Base-by-base conservation (phyloP, 2,797 vertebrate species). In the Cynodonichthys magdalenae region DNA sequence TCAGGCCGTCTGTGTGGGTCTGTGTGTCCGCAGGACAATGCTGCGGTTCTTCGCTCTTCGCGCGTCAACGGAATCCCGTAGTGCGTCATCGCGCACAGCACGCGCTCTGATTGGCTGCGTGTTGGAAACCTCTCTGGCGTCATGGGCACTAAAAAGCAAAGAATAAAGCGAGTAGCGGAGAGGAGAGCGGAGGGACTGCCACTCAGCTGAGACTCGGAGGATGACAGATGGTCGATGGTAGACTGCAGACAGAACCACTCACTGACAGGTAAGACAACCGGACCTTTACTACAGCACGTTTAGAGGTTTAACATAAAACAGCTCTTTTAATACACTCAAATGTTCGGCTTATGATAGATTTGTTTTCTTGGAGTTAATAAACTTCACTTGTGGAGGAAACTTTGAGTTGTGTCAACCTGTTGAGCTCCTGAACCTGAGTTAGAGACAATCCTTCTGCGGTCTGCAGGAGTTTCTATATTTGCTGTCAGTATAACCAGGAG, bases 11-110 rank as follows among this genome's bases (percentile, higher is more conserved):
- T 15, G 52, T 17, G 66, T 10, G 50, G 3, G 62, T 48, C 50
- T 31, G 57, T 17, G n/a, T 17, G 59, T 17, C 34, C 9, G 34
- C 67, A 64, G 65, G 41, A 83, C 81, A 83, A 84, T 66, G 74
- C 70, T 81, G 87, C 71, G 87, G 89, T 87, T 90, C 83, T 80
- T 81, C 46, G 53, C 63, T 53, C 45, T 49, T 70, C 75, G 87
- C 94, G 93, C 96, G 95, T 97, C 96, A 98, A 94, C 96, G 96
- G 96, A 98, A 96, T 96, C 95, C 95, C 94, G 75, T 83, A 94
- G 94, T 97, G 96, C 96, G 96, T 98, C 96, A 97, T 91, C 73
- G 53, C n/a, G 69, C 79, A 0, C 12, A 76, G 55, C 45, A 57
- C 60, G 74, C 53, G n/a, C 62, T 20, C 49, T 66, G 85, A 94